Base-by-base conservation (phyloP, 2,797 vertebrate species). In the Coluber constrictor region DNA sequence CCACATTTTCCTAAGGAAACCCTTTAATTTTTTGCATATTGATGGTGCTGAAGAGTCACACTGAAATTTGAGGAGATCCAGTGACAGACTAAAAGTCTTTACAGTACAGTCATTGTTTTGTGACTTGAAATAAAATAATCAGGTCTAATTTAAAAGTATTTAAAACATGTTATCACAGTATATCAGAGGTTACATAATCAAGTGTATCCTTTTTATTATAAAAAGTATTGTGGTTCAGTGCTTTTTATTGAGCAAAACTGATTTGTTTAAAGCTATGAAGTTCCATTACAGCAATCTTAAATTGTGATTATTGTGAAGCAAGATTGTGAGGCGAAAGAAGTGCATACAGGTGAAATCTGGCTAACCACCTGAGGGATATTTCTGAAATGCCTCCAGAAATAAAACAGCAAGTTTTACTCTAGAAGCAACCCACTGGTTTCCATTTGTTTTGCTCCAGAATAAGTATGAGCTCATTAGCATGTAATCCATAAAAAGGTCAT, bases 1-100 rank as follows among this genome's bases (percentile, higher is more conserved):
- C 63, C 56, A 10, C 13, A 93, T 37, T 90, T 79, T 61, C 59
- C 61, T 55, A 91, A 94, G 91, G 89, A 94, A 90, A 18, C 86
- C 86, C 92, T 63, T 91, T 90, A 95, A 95, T 32, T 54, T 90
- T 92, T 47, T 29, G 23, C 2, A 0, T 55, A 57, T n/a, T 59
- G 12, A 47, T 91, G 91, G 91, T 91, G 92, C 10, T 93, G 88
- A 37, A 43, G 20, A 43, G 2, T 43, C 70, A 79, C 32, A 43
- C 18, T 79, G 70, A 79, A 79, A 79, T 43, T 79, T 43, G 70
- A 43, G 70, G 70, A 43, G 70, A 43, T 43, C 18, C 18, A 43
- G 37, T 43, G 9, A 43, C 18, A 74, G 32, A 37, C 32, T 37
- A 79, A 43, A 70, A 23, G 37, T 37, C 74, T 79, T 79, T 43